Conservation (phyloP, 1,140 invertebrate species). For the Elymnias hypermnestra region DNA sequence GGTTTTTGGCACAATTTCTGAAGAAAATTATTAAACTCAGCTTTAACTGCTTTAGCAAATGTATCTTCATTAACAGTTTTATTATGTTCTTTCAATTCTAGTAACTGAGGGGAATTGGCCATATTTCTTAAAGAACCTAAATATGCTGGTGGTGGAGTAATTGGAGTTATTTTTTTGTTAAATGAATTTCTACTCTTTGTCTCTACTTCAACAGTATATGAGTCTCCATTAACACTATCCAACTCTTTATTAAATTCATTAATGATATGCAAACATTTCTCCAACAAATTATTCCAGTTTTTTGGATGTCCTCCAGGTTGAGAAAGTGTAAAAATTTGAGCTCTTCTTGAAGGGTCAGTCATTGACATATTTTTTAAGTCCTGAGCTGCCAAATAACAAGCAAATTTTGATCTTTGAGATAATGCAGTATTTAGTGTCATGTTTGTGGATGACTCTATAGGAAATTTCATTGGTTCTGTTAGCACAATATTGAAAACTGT, state of each 20-base stretch:
- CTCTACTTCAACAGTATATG: slow-evolving; percentile 42
- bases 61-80: slow-evolving; percentile 52
- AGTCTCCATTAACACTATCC: slow-evolving; percentile 72
- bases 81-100: slow-evolving; percentile 46
- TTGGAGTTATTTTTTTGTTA: slow-evolving; percentile 28
- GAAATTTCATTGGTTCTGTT: slow-evolving; percentile 81
- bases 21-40: slow-evolving; percentile 49
- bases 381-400: slow-evolving; percentile 83
- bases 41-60: slow-evolving; percentile 49
- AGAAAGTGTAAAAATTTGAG: slow-evolving; percentile 82
- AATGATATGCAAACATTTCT: slow-evolving; percentile 77
- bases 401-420: slow-evolving; percentile 77
- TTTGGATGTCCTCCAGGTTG: slow-evolving; percentile 87
- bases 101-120: slow-evolving; percentile 53
- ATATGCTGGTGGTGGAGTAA: slow-evolving; percentile 37
- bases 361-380: slow-evolving; percentile 81
- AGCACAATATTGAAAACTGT: slow-evolving; percentile 82
- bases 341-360: slow-evolving; percentile 76
- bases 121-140: slow-evolving; percentile 62
- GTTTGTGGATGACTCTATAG: slow-evolving; percentile 63
- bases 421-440: slow-evolving; percentile 77
- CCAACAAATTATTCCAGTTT: slow-evolving; percentile 84
- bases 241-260: slow-evolving; percentile 79
- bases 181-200: slow-evolving; percentile 24
- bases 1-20: slow-evolving; percentile 75